These are phyloP conservation scores for Conchocele bisecta DNA, from an alignment of 2,888 invertebrate species.

Conservation along the genomic window DNA sequence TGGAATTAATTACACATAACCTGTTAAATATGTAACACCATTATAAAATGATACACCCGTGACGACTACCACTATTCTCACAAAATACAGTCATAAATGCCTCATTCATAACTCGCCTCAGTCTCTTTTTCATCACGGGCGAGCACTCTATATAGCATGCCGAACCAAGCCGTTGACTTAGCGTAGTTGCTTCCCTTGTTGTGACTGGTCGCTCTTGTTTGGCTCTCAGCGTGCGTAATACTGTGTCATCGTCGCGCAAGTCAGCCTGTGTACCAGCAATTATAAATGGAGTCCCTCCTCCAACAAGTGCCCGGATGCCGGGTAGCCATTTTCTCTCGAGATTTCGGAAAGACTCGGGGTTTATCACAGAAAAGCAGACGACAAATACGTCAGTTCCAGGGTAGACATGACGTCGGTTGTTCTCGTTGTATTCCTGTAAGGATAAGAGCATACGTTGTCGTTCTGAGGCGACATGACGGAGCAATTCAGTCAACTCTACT, in stretches of 20 bases:
- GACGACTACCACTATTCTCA: too few species aligned
- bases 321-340: conserved; percentile 71
- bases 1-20: too few species aligned
- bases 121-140: conserved; percentile 69
- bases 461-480: too few species aligned
- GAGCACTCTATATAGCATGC: conserved; percentile 74
- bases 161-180: conserved; percentile 66
- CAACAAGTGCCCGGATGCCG: conserved; percentile 60
- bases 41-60: too few species aligned
- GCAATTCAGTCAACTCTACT: too few species aligned
- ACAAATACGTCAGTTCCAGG: conserved; percentile 71
- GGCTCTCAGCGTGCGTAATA: conserved; percentile 53
- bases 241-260: conserved; percentile 63
- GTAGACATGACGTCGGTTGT: conserved; percentile 60
- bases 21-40: too few species aligned
- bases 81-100: conserved; percentile 73
- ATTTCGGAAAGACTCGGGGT: conserved; percentile 66
- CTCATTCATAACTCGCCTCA: conserved; percentile 68
- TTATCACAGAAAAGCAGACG: conserved; percentile 73
- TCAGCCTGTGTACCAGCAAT: conserved; percentile 73
- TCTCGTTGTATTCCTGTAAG: too few species aligned
- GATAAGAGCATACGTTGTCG: too few species aligned
- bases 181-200: conserved; percentile 55
- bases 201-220: conserved; percentile 63
- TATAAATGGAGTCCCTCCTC: conserved; percentile 71